Conservation (phyloP, 2,888 invertebrate genomes). For the Heliconius ethilla region DNA sequence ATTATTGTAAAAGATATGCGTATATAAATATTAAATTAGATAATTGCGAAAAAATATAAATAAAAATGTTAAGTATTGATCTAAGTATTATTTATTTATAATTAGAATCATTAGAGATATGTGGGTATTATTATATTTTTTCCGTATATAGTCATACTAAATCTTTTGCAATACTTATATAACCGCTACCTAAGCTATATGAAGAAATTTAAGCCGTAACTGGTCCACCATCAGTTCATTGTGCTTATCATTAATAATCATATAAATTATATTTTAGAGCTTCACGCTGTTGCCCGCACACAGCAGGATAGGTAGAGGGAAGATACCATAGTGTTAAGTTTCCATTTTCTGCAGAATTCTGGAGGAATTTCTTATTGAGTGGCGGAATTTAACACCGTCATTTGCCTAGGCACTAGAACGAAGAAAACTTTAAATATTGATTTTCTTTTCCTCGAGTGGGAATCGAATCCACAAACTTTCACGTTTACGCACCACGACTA, state of each 20-base stretch:
- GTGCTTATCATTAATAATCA: background rate
- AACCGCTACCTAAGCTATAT: background rate
- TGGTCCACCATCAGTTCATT: background rate
- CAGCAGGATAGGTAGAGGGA: no score
- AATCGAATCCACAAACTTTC: no score
- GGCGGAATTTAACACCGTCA: no score
- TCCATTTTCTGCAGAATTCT: no score
- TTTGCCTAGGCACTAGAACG: no score
- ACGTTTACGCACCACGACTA: no score
- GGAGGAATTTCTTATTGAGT: no score
- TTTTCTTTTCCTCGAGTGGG: no score
- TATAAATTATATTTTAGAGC: background rate
- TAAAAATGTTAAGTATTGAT: conserved; percentile 31
- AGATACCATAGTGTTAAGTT: no score
- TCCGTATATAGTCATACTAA: background rate
- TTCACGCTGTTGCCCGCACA: no score
- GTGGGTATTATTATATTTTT: background rate
- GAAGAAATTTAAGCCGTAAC: background rate
- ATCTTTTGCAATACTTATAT: no score
- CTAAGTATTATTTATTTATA: conserved; percentile 25
- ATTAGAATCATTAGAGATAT: conserved; percentile 6
- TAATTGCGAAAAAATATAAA: conserved; percentile 33
- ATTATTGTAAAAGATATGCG: conserved; percentile 13
- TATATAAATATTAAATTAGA: conserved; percentile 5
- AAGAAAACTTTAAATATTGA: no score